Evolutionary conservation across 1,140 invertebrate genomes (phyloP), one percentile per base, ranked within the genome.

Genomic region (Lepidurus arcticus): DNA sequence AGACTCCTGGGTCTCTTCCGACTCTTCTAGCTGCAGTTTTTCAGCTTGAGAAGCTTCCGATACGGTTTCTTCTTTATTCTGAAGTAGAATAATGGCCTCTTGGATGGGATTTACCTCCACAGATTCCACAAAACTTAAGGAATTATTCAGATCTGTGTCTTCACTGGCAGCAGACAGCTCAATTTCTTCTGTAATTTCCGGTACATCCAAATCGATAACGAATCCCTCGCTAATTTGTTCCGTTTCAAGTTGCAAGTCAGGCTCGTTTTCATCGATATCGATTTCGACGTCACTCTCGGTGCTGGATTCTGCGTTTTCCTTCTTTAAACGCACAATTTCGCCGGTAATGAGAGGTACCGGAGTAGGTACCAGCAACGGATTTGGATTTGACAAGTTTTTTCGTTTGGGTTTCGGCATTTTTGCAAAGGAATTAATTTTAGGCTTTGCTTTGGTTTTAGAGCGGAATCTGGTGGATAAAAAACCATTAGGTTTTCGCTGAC

Each of bases 261-360:
- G 21, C 24, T 80, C 79, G 7, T 74, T 42, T 43, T 65, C 43
- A 42, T 80, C 80, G 47, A 80, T 79, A 65, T 79, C 77, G 34
- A 79, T 43, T 65, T 80, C 80, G 0, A 45, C 53, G 45, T 80
- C 80, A 44, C 73, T 79, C 26, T 80, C 79, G 4, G 78, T 53
- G 73, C 76, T 73, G 24, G 73, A 44, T 10, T 65, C 21, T 44
- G 75, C 80, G 43, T 73, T 78, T 73, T 73, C 77, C 75, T 76
- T 79, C 73, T 76, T 77, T 21, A 80, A 73, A 0, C 84, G 76
- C 84, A 84, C 74, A 84, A 81, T 76, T 83, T 79, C 80, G 42
- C 75, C 78, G 44, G 74, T 44, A 21, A 78, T 26, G 5, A 74
- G 21, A 26, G 78, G 78, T 43, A 74, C 26, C 16, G 73, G 42